A percentile compares a stretch with the other conserved stretches of the same genome.
phyloP scores from a whole-genome alignment of 2,888 invertebrate genomes.

The Brenthis hecate region DNA sequence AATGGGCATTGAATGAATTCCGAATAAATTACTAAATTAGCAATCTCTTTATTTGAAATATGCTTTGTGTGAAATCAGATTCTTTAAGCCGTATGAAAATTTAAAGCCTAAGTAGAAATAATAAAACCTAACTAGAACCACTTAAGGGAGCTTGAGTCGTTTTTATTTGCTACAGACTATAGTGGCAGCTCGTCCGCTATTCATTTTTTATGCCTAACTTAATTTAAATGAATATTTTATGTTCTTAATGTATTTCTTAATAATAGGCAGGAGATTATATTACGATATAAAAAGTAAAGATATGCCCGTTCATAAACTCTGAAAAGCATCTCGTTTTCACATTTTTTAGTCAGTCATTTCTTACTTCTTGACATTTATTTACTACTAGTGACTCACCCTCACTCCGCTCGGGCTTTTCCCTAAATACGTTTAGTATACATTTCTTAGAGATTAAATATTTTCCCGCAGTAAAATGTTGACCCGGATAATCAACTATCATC shows the following conservation, averaged over 20 bases:
- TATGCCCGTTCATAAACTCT: no score
- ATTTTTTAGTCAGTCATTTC: no score
- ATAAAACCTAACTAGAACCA: constrained; percentile 25
- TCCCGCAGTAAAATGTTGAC: no score
- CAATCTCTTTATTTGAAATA: not conserved
- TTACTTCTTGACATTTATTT: no score
- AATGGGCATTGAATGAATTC: not conserved
- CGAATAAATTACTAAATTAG: not conserved
- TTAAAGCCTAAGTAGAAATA: not conserved
- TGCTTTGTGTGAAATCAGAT: constrained; percentile 1
- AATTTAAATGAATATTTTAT: constrained; percentile 7
- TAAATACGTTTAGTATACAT: no score
- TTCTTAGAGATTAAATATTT: no score
- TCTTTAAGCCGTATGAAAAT: constrained; percentile 1
- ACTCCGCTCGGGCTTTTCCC: no score
- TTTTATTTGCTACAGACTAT: constrained; percentile 23
- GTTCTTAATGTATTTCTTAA: not conserved
- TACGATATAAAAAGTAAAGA: not conserved
- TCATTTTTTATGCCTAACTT: constrained; percentile 15
- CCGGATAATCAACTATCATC: no score
- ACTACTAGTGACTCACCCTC: no score
- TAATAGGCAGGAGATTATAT: not conserved
- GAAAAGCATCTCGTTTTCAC: no score
- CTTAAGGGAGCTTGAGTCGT: constrained; percentile 23
- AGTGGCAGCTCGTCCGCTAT: constrained; percentile 20